Evolutionary conservation across 2,888 invertebrate species (phyloP).

Genomic region (Macaria notata): DNA sequence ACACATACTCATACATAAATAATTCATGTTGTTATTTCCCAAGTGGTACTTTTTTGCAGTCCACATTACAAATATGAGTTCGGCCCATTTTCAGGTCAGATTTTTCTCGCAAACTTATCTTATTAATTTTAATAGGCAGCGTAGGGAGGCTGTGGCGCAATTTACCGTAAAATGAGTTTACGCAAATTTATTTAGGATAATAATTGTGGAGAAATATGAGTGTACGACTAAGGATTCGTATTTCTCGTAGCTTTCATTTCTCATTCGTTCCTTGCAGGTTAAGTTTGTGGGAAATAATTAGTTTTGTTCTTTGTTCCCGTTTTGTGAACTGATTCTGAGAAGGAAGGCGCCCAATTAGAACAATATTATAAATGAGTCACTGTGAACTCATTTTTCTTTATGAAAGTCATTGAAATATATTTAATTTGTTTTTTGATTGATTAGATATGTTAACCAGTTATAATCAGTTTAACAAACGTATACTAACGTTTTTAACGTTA

Average conservation of each 20-base stretch:
- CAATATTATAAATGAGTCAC: slow-evolving; percentile 9
- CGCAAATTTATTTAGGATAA: slow-evolving; percentile 53
- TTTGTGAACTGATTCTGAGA: slow-evolving; percentile 16
- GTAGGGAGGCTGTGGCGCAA: slow-evolving; percentile 42
- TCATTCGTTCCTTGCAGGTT: slow-evolving; percentile 27
- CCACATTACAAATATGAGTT: slow-evolving; percentile 26
- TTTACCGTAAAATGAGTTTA: slow-evolving; percentile 54
- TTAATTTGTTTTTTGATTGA: too few species aligned
- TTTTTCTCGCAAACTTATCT: slow-evolving; percentile 45
- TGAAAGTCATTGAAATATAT: too few species aligned
- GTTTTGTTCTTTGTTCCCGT: slow-evolving; percentile 24
- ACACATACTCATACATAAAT: too few species aligned
- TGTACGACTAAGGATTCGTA: slow-evolving; percentile 37
- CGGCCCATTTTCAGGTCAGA: slow-evolving; percentile 30
- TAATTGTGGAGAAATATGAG: slow-evolving; percentile 52
- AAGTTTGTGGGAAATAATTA: slow-evolving; percentile 27
- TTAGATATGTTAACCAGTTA: too few species aligned
- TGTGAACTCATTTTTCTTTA: slow-evolving; percentile 2
- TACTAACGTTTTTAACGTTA: too few species aligned
- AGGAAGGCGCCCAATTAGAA: slow-evolving; percentile 17
- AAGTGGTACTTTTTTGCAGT: too few species aligned
- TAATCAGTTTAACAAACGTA: too few species aligned
- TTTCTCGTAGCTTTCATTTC: slow-evolving; percentile 38
- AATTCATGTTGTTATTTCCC: too few species aligned
- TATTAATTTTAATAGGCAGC: slow-evolving; percentile 52